These are phyloP conservation scores for Rhodophaea formosa DNA, from an alignment of 2,888 invertebrate species.

Conservation along the genomic window DNA sequence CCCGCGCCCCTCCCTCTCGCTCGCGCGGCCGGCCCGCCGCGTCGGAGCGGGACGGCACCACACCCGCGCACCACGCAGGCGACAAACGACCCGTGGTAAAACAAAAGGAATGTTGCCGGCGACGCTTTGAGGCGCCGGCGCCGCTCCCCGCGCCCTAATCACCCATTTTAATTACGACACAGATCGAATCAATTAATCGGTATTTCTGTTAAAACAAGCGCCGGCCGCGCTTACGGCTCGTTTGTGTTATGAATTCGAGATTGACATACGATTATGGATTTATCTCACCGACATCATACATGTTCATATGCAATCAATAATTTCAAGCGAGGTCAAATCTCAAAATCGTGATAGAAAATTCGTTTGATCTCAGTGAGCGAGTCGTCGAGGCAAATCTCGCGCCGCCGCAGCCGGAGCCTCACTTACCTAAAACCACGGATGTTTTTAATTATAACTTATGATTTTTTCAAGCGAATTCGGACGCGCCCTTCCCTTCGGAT, in stretches of 20 bases:
- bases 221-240: constrained; percentile 60
- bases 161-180: constrained; percentile 81
- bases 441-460: constrained; percentile 78
- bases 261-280: constrained; percentile 54
- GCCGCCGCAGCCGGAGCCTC: constrained; percentile 15
- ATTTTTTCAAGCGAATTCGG: constrained; percentile 77
- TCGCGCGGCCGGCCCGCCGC: constrained; percentile 28
- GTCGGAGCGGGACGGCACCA: constrained; percentile 44
- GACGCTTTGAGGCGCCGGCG: constrained; percentile 81
- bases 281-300: constrained; percentile 48
- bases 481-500: constrained; percentile 75
- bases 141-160: constrained; percentile 78
- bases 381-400: constrained; percentile 25
- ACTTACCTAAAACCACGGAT: constrained; percentile 44
- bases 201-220: constrained; percentile 78
- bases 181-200: constrained; percentile 82
- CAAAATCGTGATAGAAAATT: background rate
- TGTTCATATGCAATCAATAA: constrained; percentile 1
- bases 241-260: constrained; percentile 56
- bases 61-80: constrained; percentile 65
- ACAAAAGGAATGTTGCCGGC: constrained; percentile 81
- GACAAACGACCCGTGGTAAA: constrained; percentile 81
- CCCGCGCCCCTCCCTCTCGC: constrained; percentile 66
- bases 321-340: constrained; percentile 7
- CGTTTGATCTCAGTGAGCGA: background rate